Evolutionary conservation across 64 coral and sea anemone genomes (phyloP), one percentile per base, ranked within the genome.

Genomic region (Orbicella faveolata): DNA sequence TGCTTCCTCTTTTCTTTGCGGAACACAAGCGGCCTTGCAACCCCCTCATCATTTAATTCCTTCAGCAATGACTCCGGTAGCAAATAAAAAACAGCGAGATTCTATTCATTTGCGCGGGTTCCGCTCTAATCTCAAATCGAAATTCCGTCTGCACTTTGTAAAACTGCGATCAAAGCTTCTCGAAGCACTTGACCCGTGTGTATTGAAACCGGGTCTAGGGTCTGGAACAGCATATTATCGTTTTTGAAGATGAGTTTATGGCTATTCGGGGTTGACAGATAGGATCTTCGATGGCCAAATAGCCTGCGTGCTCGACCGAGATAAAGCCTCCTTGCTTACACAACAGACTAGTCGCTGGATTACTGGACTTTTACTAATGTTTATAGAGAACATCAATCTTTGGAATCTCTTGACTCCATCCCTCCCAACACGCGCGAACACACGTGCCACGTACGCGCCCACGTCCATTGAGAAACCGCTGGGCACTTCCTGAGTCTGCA

Each of bases 111-210:
- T 61, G 3, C 36, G 30, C 20, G 82, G 12, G 65, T 73, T 82
- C 39, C 82, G 82, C 17, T 85, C n/a, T 25, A 85, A 84, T 84
- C 81, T 21, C 81, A 84, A 48, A 84, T 84, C 62, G 81, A 84
- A 63, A 85, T 85, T 51, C 82, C 82, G 39, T 85, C 63, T 85
- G 82, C 10, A 68, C 17, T 15, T 85, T 52, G 63, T 44, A 17
- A 9, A 23, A 73, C n/a, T 62, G 39, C n/a, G 82, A 85, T 72
- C 61, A 85, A 73, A 53, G 63, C 64, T 72, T 85, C 63, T 85
- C 65, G 65, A 85, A 72, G 65, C 65, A 68, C 82, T 85, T 85
- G 82, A 85, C 82, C 80, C 82, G 68, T 65, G 82, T 73, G 82
- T 20, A 52, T 39, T 1, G 20, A 39, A 85, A 25, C 34, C 63